Evolutionary conservation across 2,113 vertebrate species (phyloP).

Genomic region (Jacana jacana): DNA sequence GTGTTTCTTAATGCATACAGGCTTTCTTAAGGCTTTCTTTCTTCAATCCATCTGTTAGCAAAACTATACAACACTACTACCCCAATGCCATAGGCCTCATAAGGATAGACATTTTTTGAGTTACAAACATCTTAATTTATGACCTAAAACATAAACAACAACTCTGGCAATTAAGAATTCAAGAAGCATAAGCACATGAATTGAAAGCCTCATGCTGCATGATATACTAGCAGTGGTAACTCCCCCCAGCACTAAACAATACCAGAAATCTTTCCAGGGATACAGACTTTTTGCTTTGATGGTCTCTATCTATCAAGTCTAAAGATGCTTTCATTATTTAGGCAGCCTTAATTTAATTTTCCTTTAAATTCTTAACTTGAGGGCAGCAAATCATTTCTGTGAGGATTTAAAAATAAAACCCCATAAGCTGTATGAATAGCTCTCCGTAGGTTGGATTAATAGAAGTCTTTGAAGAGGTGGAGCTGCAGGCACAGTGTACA

Average conservation of each 20-base stretch:
- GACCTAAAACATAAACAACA: neutral
- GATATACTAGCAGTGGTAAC: neutral
- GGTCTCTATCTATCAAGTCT: constrained; percentile 22
- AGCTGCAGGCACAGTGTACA: neutral
- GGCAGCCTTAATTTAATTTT: constrained; percentile 58
- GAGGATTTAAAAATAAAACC: constrained; percentile 30
- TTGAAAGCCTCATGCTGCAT: neutral
- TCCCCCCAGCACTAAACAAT: neutral
- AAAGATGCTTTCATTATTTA: constrained; percentile 43
- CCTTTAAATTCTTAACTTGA: constrained; percentile 37
- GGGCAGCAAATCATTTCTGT: constrained; percentile 25
- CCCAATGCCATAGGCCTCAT: neutral
- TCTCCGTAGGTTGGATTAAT: constrained; percentile 4
- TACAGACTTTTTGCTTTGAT: constrained; percentile 21
- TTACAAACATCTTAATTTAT: neutral
- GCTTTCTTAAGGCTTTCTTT: neutral
- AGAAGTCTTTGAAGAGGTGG: constrained; percentile 1
- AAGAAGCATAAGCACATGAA: neutral
- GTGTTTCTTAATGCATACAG: neutral
- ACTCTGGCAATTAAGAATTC: neutral
- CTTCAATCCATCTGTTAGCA: neutral
- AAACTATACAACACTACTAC: neutral
- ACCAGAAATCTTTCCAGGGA: neutral
- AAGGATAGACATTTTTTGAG: neutral
- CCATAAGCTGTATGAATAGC: neutral